Percentiles rank a stretch among this genome's conserved stretches.
Conservation (phyloP, 2,797 vertebrate genomes). For the Argentina silus region DNA sequence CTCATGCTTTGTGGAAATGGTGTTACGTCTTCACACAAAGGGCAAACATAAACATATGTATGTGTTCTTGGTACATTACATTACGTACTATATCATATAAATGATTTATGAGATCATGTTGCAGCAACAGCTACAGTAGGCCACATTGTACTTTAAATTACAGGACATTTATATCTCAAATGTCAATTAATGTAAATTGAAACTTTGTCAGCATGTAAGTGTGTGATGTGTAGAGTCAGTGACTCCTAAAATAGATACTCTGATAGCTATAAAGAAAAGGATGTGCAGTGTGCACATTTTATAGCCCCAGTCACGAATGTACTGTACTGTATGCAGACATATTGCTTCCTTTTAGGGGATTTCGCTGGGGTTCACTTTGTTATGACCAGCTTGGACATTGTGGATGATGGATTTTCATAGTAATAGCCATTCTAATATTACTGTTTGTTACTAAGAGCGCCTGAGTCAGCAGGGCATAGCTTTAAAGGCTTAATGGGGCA, state of each 20-base stretch:
- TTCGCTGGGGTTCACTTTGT: conserved; percentile 56
- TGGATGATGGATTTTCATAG: conserved; percentile 68
- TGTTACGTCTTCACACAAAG: too few species aligned
- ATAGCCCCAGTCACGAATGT: not conserved
- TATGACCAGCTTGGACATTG: conserved; percentile 66
- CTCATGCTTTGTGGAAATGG: too few species aligned
- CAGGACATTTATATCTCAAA: not conserved
- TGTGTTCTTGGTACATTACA: too few species aligned
- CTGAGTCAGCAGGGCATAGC: conserved; percentile 77
- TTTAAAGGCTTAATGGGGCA: conserved; percentile 73
- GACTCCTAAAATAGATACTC: not conserved
- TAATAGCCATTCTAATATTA: conserved; percentile 76
- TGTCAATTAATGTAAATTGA: not conserved
- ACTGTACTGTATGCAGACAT: conserved; percentile 10
- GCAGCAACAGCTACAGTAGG: too few species aligned
- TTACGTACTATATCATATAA: too few species aligned
- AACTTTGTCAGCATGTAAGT: not conserved
- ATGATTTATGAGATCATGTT: too few species aligned
- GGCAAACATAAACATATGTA: too few species aligned
- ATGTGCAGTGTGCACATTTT: not conserved
- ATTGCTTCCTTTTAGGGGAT: conserved; percentile 57
- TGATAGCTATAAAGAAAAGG: not conserved
- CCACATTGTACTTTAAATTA: too few species aligned
- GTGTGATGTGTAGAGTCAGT: not conserved
- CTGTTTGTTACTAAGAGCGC: conserved; percentile 77